These are phyloP conservation scores for Coluber constrictor DNA, from an alignment of 2,797 vertebrate species.

Conservation along the genomic window DNA sequence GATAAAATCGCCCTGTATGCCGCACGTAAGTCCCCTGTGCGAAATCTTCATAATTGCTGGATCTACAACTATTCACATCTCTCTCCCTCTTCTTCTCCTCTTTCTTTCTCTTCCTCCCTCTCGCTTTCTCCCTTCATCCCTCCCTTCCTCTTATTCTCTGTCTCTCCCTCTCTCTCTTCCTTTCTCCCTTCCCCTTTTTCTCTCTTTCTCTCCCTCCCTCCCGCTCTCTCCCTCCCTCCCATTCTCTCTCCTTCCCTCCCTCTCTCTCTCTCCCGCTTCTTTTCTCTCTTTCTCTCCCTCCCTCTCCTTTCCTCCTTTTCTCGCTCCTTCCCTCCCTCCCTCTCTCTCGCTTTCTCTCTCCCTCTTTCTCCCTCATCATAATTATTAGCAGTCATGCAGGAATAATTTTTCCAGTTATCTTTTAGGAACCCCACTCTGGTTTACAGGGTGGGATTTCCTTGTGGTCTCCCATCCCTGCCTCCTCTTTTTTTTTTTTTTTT, in stretches of 20 bases:
- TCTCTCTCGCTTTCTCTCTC: too few relatives aligned
- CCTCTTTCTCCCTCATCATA: background rate
- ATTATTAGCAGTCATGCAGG: background rate
- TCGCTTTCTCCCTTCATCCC: too few relatives aligned
- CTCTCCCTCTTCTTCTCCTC: background rate
- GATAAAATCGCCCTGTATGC: conserved; percentile 91
- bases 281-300: too few relatives aligned
- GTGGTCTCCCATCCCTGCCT: background rate
- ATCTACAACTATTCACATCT: background rate
- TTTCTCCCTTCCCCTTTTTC: too few relatives aligned
- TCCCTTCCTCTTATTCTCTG: too few relatives aligned
- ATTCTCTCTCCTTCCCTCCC: too few relatives aligned
- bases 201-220: too few relatives aligned
- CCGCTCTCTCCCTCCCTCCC: too few relatives aligned
- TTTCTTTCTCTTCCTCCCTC: rapidly evolving
- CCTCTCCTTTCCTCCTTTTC: too few relatives aligned
- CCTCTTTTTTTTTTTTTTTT: background rate
- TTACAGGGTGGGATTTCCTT: background rate
- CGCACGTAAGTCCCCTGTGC: conserved; percentile 78
- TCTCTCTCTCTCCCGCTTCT: too few relatives aligned
- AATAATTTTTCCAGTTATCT: background rate
- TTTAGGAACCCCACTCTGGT: background rate
- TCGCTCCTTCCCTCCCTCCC: too few relatives aligned
- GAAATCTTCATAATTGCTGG: background rate
- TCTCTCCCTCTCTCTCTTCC: rapidly evolving